Base-by-base conservation (phyloP, 2,797 vertebrate genomes). In the Spatula versicolor region DNA sequence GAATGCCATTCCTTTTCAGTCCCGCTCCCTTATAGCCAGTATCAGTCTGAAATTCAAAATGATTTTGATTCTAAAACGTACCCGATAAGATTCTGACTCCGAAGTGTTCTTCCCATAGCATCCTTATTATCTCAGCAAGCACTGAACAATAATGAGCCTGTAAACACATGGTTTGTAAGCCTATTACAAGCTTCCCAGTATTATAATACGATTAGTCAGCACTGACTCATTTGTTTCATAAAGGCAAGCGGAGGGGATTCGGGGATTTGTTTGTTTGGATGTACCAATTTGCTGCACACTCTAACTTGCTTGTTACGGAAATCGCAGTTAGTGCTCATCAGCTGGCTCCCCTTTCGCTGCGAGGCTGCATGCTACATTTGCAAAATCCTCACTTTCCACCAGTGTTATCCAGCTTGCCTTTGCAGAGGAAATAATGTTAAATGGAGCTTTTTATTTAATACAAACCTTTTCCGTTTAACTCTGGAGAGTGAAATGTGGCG, bases 401-500 rank as follows among this genome's bases (percentile, higher is more conserved):
- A 64, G 83, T 59, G 55, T 93, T 95, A 93, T 95, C 33, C 74
- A 93, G 95, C 93, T 83, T 87, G 86, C 92, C 92, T 96, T 91
- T 96, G 94, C 95, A 77, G 93, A 94, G 96, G 96, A 96, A 97
- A 96, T 97, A 96, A 97, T 96, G 93, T 81, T 94, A 97, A 95
- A 97, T 94, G 88, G 95, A 97, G 93, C 96, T 96, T 98, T 97
- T 97, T 96, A 97, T 97, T 97, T 96, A 95, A 96, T 90, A 94
- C 88, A 91, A 97, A 94, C 85, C 96, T 90, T 97, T 97, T 66
- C 91, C 88, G n/a, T 83, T 92, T 88, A 96, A 94, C 93, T 95
- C 93, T 46, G n/a, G 94, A 97, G 97, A 90, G 84, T 95, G 95
- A 92, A 97, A 94, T 95, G 94, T 50, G 86, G 83, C 93, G 89